These are phyloP conservation scores for Laspeyria flexula DNA, from an alignment of 2,888 invertebrate species.

Conservation along the genomic window DNA sequence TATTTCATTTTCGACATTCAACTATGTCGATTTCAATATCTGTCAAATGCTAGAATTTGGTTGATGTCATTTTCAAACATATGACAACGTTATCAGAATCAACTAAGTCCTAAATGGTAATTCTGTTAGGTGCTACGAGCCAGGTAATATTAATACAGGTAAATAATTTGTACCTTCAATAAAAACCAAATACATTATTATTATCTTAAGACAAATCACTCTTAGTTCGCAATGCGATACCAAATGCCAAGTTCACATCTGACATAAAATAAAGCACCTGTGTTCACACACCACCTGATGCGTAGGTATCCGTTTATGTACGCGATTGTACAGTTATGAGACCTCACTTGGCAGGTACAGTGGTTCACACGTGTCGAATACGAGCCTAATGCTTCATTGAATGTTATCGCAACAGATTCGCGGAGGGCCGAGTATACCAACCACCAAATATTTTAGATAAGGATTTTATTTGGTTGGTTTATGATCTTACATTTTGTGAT, in stretches of 20 bases:
- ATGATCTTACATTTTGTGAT: not conserved
- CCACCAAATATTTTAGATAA: conserved; percentile 11
- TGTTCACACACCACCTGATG: not conserved
- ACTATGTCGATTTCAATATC: no score
- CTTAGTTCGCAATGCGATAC: not conserved
- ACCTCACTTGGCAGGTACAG: conserved; percentile 16
- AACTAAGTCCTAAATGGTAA: no score
- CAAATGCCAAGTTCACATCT: not conserved
- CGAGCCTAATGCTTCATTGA: conserved; percentile 30
- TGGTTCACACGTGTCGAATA: conserved; percentile 20
- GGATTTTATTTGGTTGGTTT: not conserved
- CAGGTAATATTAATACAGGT: no score
- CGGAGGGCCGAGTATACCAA: not conserved
- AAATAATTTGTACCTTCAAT: no score
- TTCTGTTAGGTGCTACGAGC: no score
- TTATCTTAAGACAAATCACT: not conserved
- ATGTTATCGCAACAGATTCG: conserved; percentile 24
- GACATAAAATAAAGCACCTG: not conserved
- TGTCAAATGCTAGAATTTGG: no score
- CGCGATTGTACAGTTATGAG: conserved; percentile 15
- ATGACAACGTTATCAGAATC: no score
- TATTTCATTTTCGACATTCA: no score
- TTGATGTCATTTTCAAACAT: no score
- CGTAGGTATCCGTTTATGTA: not conserved
- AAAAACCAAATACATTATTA: no score